A percentile compares a stretch with the other conserved stretches of the same genome.
These are phyloP conservation scores for Phasianus colchicus DNA, from an alignment of 2,113 vertebrate genomes.

Conservation along the genomic window DNA sequence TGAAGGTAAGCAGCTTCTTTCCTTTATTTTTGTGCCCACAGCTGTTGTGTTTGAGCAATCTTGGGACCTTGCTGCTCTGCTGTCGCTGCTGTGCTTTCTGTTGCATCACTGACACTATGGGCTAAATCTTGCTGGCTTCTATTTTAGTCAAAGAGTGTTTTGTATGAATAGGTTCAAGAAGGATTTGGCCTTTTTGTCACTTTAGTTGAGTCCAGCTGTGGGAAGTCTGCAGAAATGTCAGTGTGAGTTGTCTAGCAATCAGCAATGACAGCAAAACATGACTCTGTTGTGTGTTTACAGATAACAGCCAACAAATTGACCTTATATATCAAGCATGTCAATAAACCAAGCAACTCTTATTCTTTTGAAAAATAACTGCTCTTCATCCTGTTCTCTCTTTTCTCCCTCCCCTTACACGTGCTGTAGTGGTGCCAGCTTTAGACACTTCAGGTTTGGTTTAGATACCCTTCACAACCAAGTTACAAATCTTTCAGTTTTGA, in stretches of 20 bases:
- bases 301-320: not conserved
- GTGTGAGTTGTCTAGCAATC: not conserved
- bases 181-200: not conserved
- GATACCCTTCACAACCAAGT: not conserved
- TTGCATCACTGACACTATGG: not conserved
- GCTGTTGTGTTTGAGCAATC: no score
- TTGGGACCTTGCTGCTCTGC: no score
- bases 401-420: not conserved
- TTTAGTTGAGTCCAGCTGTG: not conserved
- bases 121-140: not conserved
- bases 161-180: not conserved
- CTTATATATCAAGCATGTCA: not conserved
- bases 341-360: not conserved
- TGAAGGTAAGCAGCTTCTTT: no score
- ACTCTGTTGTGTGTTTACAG: not conserved
- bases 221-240: not conserved
- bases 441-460: not conserved
- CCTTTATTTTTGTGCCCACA: no score
- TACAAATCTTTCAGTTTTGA: not conserved
- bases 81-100: no score
- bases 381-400: not conserved
- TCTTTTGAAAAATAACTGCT: not conserved
- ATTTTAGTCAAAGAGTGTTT: rapidly evolving
- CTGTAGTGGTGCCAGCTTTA: not conserved
- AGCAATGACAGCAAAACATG: not conserved